A percentile compares a stretch with the other conserved stretches of the same genome.
Evolutionary conservation across 2,797 vertebrate genomes (phyloP).

Genomic region (Lithobates pipiens): DNA sequence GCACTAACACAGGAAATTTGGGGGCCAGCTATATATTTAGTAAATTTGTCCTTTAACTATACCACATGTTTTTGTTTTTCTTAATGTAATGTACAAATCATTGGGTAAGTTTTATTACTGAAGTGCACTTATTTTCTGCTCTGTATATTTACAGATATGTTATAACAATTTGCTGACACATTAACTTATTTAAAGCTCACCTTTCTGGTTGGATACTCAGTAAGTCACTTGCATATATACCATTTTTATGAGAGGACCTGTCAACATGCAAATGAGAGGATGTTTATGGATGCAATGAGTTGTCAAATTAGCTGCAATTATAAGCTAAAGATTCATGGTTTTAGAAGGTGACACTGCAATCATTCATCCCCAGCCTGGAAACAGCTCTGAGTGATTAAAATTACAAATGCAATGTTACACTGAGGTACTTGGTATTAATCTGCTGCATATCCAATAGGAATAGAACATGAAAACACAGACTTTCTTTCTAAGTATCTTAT

Average conservation of each 20-base stretch:
- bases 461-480: neutral
- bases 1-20: too few species aligned
- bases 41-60: too few species aligned
- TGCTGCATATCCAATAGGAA: neutral
- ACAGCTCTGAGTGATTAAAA: conserved; percentile 27
- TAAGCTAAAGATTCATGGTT: conserved; percentile 1
- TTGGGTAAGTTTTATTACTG: too few species aligned
- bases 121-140: too few species aligned
- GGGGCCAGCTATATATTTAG: too few species aligned
- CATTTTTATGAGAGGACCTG: neutral
- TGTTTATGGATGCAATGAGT: conserved; percentile 27
- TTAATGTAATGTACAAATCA: too few species aligned
- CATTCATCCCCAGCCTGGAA: conserved; percentile 17
- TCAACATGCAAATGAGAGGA: conserved; percentile 21
- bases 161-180: neutral
- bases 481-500: too few species aligned
- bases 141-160: neutral
- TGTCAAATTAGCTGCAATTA: conserved; percentile 42
- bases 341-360: conserved; percentile 30
- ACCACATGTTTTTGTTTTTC: too few species aligned
- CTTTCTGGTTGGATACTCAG: neutral
- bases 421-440: neutral
- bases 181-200: neutral
- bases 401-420: neutral
- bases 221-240: neutral